phyloP scores from a whole-genome alignment of 1,140 invertebrate genomes.

The Drosophila subpulchrella region DNA sequence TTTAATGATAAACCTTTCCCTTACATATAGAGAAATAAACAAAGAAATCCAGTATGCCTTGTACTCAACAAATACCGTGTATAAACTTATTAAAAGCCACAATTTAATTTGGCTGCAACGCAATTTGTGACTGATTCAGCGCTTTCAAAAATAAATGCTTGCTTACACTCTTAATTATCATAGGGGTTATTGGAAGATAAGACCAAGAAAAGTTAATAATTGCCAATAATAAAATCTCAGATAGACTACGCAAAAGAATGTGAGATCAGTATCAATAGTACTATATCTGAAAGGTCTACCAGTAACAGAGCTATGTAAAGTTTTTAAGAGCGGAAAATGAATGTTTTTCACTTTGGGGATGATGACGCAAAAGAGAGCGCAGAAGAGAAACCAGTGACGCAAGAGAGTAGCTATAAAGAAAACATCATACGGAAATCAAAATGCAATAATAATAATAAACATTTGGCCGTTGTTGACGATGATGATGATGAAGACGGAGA shows the following conservation, averaged over 20 bases:
- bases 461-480: slow-evolving; percentile 52
- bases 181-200: neutral
- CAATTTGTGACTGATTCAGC: slow-evolving; percentile 10
- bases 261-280: neutral
- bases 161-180: neutral
- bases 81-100: neutral
- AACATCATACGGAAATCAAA: slow-evolving; percentile 74
- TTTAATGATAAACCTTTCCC: neutral
- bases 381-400: slow-evolving; percentile 13
- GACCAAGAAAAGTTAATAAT: neutral
- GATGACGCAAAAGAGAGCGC: slow-evolving; percentile 21
- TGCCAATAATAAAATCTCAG: neutral
- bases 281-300: slow-evolving; percentile 2
- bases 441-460: slow-evolving; percentile 81
- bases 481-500: slow-evolving; percentile 38
- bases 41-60: neutral
- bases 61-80: neutral
- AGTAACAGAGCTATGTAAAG: slow-evolving; percentile 24
- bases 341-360: slow-evolving; percentile 13
- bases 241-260: neutral
- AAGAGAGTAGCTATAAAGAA: slow-evolving; percentile 35
- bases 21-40: neutral
- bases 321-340: slow-evolving; percentile 8
- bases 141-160: neutral
- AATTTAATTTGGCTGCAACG: slow-evolving; percentile 14